A percentile compares a stretch with the other conserved stretches of the same genome.
Conservation (phyloP, 2,113 vertebrate species). For the Corvus cornix region DNA sequence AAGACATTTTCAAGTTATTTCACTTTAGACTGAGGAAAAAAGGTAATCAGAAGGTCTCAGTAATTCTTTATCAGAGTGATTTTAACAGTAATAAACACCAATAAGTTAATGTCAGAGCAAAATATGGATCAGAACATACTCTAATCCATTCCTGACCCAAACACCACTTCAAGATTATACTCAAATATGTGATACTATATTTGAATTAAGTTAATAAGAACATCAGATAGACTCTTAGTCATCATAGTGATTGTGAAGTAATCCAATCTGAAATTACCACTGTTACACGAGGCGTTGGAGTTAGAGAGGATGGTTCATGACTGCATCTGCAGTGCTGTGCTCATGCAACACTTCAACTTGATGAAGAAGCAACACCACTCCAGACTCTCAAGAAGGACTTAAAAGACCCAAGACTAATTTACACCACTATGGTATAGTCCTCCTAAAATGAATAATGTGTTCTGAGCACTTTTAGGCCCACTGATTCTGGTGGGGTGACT, state of each 20-base stretch:
- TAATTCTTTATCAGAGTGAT: background rate
- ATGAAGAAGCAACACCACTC: background rate
- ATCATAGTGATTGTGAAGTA: background rate
- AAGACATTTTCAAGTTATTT: background rate
- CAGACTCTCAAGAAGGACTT: background rate
- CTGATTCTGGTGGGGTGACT: background rate
- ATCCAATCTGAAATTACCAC: background rate
- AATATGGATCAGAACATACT: background rate
- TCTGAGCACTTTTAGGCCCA: background rate
- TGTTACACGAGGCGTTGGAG: accelerated
- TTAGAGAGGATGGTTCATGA: background rate
- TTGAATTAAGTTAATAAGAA: background rate
- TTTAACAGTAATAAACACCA: background rate
- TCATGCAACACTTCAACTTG: background rate
- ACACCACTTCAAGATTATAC: background rate
- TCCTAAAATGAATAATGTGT: background rate
- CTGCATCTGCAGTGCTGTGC: background rate
- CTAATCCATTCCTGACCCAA: background rate
- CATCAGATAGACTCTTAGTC: background rate
- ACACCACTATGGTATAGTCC: background rate
- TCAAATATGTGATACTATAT: background rate
- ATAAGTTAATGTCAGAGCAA: background rate
- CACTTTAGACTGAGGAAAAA: background rate
- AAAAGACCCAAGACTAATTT: background rate
- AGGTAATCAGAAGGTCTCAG: background rate